Percentiles rank a stretch among this genome's conserved stretches.
These are phyloP conservation scores for Tragelaphus scriptus DNA, from an alignment of 2,113 vertebrate genomes.

Conservation along the genomic window DNA sequence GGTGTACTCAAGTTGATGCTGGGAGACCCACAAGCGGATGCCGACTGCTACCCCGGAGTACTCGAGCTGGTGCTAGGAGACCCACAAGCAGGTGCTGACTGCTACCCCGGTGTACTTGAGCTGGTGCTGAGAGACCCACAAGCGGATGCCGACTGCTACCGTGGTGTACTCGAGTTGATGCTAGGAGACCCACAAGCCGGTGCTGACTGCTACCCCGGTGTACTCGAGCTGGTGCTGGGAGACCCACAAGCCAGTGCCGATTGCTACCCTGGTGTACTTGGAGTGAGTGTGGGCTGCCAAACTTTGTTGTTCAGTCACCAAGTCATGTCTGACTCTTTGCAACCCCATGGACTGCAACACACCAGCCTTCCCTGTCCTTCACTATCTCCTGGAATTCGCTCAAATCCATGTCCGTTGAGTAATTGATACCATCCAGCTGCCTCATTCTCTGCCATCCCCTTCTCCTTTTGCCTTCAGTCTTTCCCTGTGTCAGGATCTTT, in stretches of 20 bases:
- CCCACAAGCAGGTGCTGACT: too few relatives aligned
- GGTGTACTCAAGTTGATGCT: background rate
- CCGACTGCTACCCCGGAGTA: background rate
- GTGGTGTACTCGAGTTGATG: background rate
- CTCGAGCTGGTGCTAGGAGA: too few relatives aligned
- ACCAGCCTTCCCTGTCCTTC: background rate
- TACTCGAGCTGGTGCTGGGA: background rate
- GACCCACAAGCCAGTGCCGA: background rate
- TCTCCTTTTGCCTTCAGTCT: background rate
- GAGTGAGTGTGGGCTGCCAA: background rate
- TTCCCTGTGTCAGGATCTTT: background rate
- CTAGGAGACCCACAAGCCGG: background rate
- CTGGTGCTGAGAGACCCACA: background rate
- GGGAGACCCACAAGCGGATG: background rate
- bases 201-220: too few relatives aligned
- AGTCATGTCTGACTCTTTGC: background rate
- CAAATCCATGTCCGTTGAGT: background rate
- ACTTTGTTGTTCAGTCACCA: background rate
- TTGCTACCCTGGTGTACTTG: background rate
- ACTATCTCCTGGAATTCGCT: background rate
- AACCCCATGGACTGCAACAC: background rate
- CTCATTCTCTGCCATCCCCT: background rate
- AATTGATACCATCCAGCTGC: rapidly evolving
- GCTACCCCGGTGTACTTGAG: too few relatives aligned
- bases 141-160: rapidly evolving